phyloP scores from a whole-genome alignment of 1,140 invertebrate species.

The Matsumurasca onukii region DNA sequence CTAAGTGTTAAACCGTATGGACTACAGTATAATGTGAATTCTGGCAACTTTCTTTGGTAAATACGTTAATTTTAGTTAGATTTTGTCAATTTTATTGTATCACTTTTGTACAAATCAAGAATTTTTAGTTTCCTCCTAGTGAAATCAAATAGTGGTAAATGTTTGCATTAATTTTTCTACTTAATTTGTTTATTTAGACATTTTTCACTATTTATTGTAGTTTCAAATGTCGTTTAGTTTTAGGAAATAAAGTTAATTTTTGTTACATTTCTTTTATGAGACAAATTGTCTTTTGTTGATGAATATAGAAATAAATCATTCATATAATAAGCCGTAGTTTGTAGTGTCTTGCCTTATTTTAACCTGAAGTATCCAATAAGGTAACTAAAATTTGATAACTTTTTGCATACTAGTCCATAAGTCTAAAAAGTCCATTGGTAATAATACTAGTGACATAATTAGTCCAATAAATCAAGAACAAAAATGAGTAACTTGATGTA shows the following conservation, averaged over 20 bases:
- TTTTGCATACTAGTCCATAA: background rate
- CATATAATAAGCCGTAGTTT: background rate
- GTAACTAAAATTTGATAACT: background rate
- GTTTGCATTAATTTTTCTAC: background rate
- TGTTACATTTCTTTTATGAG: conserved; percentile 16
- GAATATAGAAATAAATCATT: conserved; percentile 24
- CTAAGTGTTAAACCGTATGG: background rate
- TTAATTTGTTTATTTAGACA: background rate
- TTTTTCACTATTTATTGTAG: background rate
- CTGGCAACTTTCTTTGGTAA: background rate
- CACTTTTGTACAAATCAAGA: background rate
- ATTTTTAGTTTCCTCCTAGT: background rate
- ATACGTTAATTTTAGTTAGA: background rate
- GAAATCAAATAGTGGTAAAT: conserved; percentile 1
- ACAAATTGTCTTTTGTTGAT: conserved; percentile 13
- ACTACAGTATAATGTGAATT: background rate
- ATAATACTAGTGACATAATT: background rate
- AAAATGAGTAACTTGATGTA: background rate
- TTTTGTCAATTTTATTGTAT: background rate
- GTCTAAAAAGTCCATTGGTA: background rate
- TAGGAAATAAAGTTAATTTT: background rate
- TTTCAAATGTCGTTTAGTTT: background rate
- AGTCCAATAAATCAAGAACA: background rate
- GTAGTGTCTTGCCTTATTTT: background rate
- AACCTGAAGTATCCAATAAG: background rate